Evolutionary conservation across 2,113 vertebrate species (phyloP).

Genomic region (Podarcis cretensis): DNA sequence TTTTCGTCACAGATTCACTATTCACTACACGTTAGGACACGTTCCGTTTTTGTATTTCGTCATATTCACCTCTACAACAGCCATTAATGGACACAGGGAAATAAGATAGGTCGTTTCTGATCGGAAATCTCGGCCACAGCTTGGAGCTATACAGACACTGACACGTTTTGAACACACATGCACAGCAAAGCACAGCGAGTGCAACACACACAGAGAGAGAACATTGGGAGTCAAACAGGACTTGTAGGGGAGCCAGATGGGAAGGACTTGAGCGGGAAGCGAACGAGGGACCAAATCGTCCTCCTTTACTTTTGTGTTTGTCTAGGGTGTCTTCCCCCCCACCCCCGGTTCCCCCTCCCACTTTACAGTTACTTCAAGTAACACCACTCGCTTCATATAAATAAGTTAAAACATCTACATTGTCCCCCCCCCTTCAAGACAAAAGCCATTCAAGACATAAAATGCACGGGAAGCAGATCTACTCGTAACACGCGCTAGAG

Average conservation of each 20-base stretch:
- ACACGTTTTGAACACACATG: slow-evolving; percentile 90
- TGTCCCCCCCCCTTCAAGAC: slow-evolving; percentile 74
- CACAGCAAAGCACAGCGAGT: slow-evolving; percentile 87
- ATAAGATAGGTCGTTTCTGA: slow-evolving; percentile 85
- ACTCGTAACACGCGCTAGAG: slow-evolving; percentile 87
- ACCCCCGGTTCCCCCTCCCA: slow-evolving; percentile 21
- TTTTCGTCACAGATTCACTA: slow-evolving; percentile 89
- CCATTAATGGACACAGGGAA: slow-evolving; percentile 87
- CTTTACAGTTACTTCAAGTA: slow-evolving; percentile 90
- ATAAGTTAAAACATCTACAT: slow-evolving; percentile 95
- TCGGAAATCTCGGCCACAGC: slow-evolving; percentile 90
- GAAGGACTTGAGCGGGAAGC: not conserved
- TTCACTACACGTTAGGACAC: slow-evolving; percentile 88
- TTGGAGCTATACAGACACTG: slow-evolving; percentile 91
- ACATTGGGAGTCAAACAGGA: slow-evolving; percentile 84
- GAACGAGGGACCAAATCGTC: slow-evolving; percentile 54
- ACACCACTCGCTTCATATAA: slow-evolving; percentile 89
- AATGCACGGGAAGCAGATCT: slow-evolving; percentile 89
- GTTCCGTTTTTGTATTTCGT: slow-evolving; percentile 83
- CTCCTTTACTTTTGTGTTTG: slow-evolving; percentile 49
- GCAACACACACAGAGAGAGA: slow-evolving; percentile 80
- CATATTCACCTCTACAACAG: slow-evolving; percentile 86
- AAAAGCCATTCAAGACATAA: slow-evolving; percentile 92
- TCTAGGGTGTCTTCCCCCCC: slow-evolving; percentile 41
- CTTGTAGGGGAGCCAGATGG: not conserved